These are phyloP conservation scores for honey bee (Apis mellifera) DNA, from an alignment of 1,140 invertebrate genomes.

Conservation along the genomic window Amel_HAv3.1 CM009931.2:19270001-19270500, in stretches of 20 bases:
- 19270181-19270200: neutral
- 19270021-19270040: neutral
- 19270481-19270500: neutral
- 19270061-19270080: neutral
- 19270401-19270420: neutral
- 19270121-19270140: neutral
- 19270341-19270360: constrained; percentile 1
- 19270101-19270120: neutral
- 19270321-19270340: neutral
- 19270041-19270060: neutral
- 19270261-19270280: neutral
- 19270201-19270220: neutral
- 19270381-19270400: neutral
- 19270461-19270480: neutral
- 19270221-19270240: too few relatives aligned
- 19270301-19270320: too few relatives aligned
- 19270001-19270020: neutral
- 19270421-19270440: neutral
- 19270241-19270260: constrained; percentile 1
- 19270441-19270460: neutral
- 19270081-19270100: neutral
- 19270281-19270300: neutral
- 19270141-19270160: too few relatives aligned
- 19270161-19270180: neutral
- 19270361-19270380: neutral